Base-by-base conservation (phyloP, 2,888 invertebrate genomes). In the Drosophila rubida region DNA sequence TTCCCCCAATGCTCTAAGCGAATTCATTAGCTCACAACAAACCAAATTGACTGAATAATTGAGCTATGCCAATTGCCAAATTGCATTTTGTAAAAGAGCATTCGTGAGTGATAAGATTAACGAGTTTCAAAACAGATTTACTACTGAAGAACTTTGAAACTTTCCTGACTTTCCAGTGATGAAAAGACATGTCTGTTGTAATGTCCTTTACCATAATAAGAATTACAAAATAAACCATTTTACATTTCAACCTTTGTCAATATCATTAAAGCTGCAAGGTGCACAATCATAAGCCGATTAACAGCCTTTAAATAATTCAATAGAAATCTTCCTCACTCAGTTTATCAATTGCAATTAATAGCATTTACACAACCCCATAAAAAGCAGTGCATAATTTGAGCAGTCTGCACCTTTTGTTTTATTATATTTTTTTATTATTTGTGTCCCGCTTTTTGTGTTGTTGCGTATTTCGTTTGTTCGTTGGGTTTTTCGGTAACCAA, bases 361-460 rank as follows among this genome's bases (percentile, higher is more conserved):
- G 19, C 27, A n/a, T 23, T 39, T 30, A 11, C 6, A 50, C 16
- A 44, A 14, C 7, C 42, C 7, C 8, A 27, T 19, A 37, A 53
- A 65, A 61, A 57, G 63, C 65, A 78, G 72, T 72, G 73, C 71
- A 80, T 58, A 77, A 67, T 63, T 79, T 55, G 32, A 69, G 50
- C 67, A 49, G 44, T 59, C 69, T 69, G 61, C 64, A 75, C 68
- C 78, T 75, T 73, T 73, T 78, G 63, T 69, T 74, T 41, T 48
- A 54, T 53, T 58, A 41, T 11, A 23, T 22, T 53, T 60, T 16
- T 51, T 57, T 50, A 35, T 25, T 45, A 8, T 45, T 45, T 16
- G 14, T 11, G 13, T 11, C 4, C 25, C 30, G 25, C 19, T 35
- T 49, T 30, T 16, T 25, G 22, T 37, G 35, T 16, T 45, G 11